Base-by-base conservation (phyloP, 2,888 invertebrate species). In the Plusia festucae region DNA sequence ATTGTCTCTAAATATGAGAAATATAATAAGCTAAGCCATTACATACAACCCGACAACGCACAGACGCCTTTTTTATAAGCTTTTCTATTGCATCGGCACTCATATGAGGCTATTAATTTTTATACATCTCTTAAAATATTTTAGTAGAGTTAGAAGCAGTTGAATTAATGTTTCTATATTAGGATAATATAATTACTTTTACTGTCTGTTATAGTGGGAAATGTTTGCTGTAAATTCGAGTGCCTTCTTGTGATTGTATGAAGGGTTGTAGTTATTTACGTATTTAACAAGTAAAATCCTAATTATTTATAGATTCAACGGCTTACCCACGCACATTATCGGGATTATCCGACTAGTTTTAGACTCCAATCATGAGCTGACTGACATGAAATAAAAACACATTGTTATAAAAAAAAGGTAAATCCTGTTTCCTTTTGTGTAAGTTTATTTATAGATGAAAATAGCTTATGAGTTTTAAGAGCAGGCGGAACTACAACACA, bases 181-280 rank as follows among this genome's bases (percentile, higher is more conserved):
- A n/a, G n/a, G n/a, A n/a, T n/a, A 63, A 68, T 58, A 60, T 32
- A 71, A 68, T 68, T 57, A 51, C 57, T 63, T 68, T 68, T 58
- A 60, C 54, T 44, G 34, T 32, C 16, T 34, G 22, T 59, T 7
- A 11, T 13, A 6, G 20, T 49, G 4, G 20, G 51, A 15, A 51
- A 24, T 24, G 15, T 52, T 22, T 18, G 20, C 13, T 9, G 6
- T 1, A 15, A 15, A 0, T 22, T 22, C 22, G 13, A 13, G 4
- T 15, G 5, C n/a, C n/a, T n/a, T n/a, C 20, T 15, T 4, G 52
- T 15, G 22, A 52, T 52, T 49, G 46, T 44, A 8, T n/a, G 1
- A 18, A 18, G 46, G 46, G 8, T 46, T 46, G 46, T 3, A 11
- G 18, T 46, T 40, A 40, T 40, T 46, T 46, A 18, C 11, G 18